Evolutionary conservation across 2,888 invertebrate species (phyloP), one percentile per base, ranked within the genome.

Genomic region (Lampropteryx suffumata): DNA sequence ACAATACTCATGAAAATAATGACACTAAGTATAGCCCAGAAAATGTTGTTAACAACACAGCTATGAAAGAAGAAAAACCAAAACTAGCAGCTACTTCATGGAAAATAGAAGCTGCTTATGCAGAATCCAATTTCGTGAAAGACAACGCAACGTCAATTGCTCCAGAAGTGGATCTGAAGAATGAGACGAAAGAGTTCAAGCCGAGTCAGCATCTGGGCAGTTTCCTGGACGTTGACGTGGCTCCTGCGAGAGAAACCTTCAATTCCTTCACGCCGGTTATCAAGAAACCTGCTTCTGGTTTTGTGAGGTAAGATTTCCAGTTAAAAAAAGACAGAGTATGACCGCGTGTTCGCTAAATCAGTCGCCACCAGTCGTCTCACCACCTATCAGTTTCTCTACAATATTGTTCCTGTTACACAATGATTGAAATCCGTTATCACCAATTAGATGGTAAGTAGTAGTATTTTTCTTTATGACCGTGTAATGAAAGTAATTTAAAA

Each of bases 151-250:
- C 65, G 7, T 59, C 35, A 28, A 9, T 33, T 21, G 17, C 59
- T 9, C 48, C 54, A 3, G 63, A 65, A 29, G 65, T 66, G 8
- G 55, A 64, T 21, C 64, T 59, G n/a, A 65, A 63, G n/a, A 73
- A 74, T 36, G 62, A 57, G 17, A 64, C 62, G 8, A 75, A 76
- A 11, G 79, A 81, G 34, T 92, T 92, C 54, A 85, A 79, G 42
- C 92, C 92, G 1, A 92, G 92, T 65, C 90, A 84, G 7, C 91
- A 87, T 61, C 57, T 92, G 24, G 90, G 87, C 10, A 80, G 76
- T 28, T 83, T 82, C 56, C 84, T 85, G 56, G 92, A 92, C 59
- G 79, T 85, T 52, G 84, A 88, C 58, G 61, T 67, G 3, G 47
- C 55, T 0, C 71, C 76, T 0, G 73, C 76, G 0, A 69, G 48